Evolutionary conservation across 1,140 invertebrate species (phyloP), one percentile per base, ranked within the genome.

Genomic region (Drosophila subobscura): DNA sequence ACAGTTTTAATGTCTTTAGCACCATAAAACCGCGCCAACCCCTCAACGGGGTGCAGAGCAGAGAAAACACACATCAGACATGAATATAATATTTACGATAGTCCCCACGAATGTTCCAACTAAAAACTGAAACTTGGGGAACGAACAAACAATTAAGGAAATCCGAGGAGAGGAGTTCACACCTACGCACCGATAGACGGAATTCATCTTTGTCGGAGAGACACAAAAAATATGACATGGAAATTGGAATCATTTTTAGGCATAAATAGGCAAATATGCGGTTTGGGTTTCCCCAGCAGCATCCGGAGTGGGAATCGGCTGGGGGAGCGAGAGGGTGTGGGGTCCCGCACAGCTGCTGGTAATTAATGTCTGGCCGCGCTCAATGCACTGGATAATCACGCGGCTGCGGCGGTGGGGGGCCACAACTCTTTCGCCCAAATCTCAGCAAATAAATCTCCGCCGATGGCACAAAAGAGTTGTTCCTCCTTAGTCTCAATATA

Each of bases 1-100:
- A 86, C 83, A 86, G 78, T 86, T 86, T 86, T 86, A 88, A 86
- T 86, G 83, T 86, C 63, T 86, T 88, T 83, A 77, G 55, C 81
- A 71, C 77, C 74, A 86, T 85, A 86, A 86, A 81, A 77, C 77
- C 54, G 72, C 51, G 49, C 52, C 51, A 52, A 45, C 56, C 45
- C 80, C 50, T 75, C 56, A 63, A 85, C 70, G 76, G 65, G 41
- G 52, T 56, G 60, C 45, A 29, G 33, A 57, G 33, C 46, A 49
- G 25, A 57, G 41, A 71, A 55, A 59, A 63, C 16, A 20, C 16
- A 20, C 16, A 20, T 20, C 16, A 55, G 29, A 3, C 40, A 23
- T 22, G 51, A 50, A 50, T 25, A 46, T 23, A 12, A 52, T 4
- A 45, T 56, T 37, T 56, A 25, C 42, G 7, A 25, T 49, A 49